Evolutionary conservation across 2,888 invertebrate species (phyloP).

Genomic region (Dicyrtoma fusca): DNA sequence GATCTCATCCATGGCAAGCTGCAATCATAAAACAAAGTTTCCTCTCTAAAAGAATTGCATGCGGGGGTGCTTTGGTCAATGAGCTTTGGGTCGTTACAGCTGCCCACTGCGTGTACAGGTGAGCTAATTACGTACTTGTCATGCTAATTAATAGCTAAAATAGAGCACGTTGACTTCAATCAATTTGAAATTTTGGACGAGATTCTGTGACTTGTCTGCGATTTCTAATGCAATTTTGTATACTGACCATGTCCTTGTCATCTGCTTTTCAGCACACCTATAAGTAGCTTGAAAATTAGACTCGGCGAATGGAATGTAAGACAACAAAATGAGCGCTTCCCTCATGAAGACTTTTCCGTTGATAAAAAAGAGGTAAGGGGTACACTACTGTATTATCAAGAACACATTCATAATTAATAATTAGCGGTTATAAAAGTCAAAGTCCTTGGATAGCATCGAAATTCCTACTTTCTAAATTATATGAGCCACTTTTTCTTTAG

Average conservation of each 20-base stretch:
- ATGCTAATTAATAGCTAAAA: neutral
- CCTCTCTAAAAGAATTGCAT: slow-evolving; percentile 84
- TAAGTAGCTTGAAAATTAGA: slow-evolving; percentile 83
- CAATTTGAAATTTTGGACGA: too few relatives aligned
- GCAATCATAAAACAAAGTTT: slow-evolving; percentile 90
- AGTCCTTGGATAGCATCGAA: neutral
- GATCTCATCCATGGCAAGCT: slow-evolving; percentile 92
- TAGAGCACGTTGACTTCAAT: too few relatives aligned
- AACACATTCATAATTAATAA: neutral
- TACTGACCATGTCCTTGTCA: neutral
- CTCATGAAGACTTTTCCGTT: slow-evolving; percentile 85
- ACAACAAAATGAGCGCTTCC: slow-evolving; percentile 77
- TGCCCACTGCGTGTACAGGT: slow-evolving; percentile 79
- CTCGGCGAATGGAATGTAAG: slow-evolving; percentile 92
- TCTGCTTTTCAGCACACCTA: slow-evolving; percentile 72
- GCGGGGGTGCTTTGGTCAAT: slow-evolving; percentile 86
- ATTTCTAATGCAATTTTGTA: neutral
- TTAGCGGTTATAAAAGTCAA: neutral
- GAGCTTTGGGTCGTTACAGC: slow-evolving; percentile 92
- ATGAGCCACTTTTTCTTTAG: slow-evolving; percentile 56
- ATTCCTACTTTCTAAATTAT: too few relatives aligned
- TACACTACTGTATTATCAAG: neutral
- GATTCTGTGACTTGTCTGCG: too few relatives aligned
- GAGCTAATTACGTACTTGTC: neutral
- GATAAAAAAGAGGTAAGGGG: slow-evolving; percentile 83